Base-by-base conservation (phyloP, 2,113 vertebrate genomes). In the Alligator mississippiensis region DNA sequence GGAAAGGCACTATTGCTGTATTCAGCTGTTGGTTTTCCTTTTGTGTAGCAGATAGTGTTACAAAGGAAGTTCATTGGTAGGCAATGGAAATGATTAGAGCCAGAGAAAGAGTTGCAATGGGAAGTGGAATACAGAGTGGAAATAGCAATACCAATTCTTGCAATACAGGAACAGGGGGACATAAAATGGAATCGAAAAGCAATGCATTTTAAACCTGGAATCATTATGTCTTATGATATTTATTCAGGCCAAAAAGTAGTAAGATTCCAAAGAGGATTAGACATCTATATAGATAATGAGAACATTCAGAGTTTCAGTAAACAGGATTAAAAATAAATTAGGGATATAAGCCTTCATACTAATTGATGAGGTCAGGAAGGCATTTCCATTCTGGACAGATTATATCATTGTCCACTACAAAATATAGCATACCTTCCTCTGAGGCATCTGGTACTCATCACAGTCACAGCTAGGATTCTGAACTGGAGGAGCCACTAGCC, bases 321-420 rank as follows among this genome's bases (percentile, higher is more conserved):
- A 97, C 94, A 88, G 89, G 76, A 96, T 97, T 97, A 96, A 94
- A 96, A 93, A 90, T 87, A 89, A 94, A 92, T 96, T 95, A 97
- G 78, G 90, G 76, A 5, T 84, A 94, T 94, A 96, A 96, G 82
- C 80, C 92, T 94, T 95, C 95, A 94, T 63, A 25, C 24, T 93
- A 93, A 93, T 80, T 90, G 89, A 96, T 94, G 92, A 90, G 82
- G 87, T 95, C 87, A 89, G 96, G 96, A 97, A 97, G 94, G 95
- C 95, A 63, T 97, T 96, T 96, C 70, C 84, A 86, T 82, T 94
- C 90, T 90, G 89, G 62, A 85, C 74, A 76, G 95, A 84, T 93
- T 87, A 77, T 59, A 92, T 96, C 64, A 59, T 88, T 85, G 82
- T 89, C 92, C 84, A 64, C 77, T 92, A 74, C 24, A 66, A 9